phyloP scores from a whole-genome alignment of 2,113 vertebrate genomes.

The Ameiurus melas region DNA sequence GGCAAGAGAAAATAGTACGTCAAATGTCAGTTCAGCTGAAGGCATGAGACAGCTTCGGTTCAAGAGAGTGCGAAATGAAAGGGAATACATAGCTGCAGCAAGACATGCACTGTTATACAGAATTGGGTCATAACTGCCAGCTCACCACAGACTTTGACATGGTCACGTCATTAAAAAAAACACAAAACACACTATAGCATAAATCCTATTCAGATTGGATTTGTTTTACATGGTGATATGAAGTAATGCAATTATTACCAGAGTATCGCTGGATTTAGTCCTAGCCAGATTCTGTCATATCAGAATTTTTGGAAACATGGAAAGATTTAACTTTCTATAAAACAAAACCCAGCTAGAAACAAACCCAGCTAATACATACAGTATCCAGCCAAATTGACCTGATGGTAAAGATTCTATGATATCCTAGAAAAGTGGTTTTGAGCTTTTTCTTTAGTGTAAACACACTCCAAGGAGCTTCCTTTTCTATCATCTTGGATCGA shows the following conservation, averaged over 20 bases:
- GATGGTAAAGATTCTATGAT: background rate
- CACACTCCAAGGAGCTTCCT: too few relatives aligned
- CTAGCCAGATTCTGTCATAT: background rate
- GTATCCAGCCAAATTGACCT: background rate
- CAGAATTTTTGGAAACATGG: background rate
- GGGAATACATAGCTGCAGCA: conserved; percentile 21
- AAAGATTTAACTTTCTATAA: background rate
- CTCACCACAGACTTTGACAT: conserved; percentile 25
- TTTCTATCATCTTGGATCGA: background rate
- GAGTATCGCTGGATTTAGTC: background rate
- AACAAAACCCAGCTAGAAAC: background rate
- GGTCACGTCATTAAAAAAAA: background rate
- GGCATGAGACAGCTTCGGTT: conserved; percentile 21
- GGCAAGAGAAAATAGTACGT: conserved; percentile 37
- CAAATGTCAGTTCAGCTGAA: conserved; percentile 31
- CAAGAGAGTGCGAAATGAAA: conserved; percentile 38
- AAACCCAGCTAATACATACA: background rate
- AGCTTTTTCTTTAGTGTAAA: background rate
- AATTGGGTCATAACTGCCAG: conserved; percentile 22
- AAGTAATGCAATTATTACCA: background rate
- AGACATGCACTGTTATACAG: background rate
- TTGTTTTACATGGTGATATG: background rate
- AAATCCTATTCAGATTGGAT: background rate
- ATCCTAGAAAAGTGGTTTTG: background rate
- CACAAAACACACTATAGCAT: background rate